Base-by-base conservation (phyloP, 2,797 vertebrate species). In the Sebastes diploproa region DNA sequence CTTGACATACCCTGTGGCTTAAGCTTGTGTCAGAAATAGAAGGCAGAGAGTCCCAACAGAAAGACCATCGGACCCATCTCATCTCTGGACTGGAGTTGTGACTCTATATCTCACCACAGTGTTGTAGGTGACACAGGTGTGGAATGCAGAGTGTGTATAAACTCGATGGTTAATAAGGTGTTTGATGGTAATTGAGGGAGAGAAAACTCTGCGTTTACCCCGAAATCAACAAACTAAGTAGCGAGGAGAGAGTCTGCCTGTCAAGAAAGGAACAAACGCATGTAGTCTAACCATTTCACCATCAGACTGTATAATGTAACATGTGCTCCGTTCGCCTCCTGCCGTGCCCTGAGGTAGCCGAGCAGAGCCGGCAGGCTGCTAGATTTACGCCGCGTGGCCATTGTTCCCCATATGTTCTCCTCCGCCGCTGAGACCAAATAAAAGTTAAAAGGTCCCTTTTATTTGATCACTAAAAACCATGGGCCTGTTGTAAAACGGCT, bases 381-480 rank as follows among this genome's bases (percentile, higher is more conserved):
- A 22, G 85, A 88, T 92, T 93, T 93, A 88, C 80, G 75, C 80
- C 34, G 62, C 67, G 9, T 7, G 6, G 83, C 83, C 92, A 83
- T 78, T 86, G 86, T 89, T 90, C 85, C 85, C 88, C 93, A 90
- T 91, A 89, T 91, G 91, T 83, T 85, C 84, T 79, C 78, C 36
- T 80, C 83, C 62, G 82, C 92, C 70, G 71, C 88, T 7, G 89
- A 89, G 92, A 94, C 88, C 94, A 89, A 90, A 94, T 95, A 94
- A 95, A 96, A 95, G 89, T 93, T 95, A 94, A 95, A 95, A 93
- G 94, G 87, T 91, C 88, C 75, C 76, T 95, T 95, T 95, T 95
- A 95, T 95, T 93, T 93, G 91, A 93, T 93, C 92, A 88, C 94
- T 94, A 92, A 95, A 94, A 95, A 91, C 84, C 92, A 89, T 82